Evolutionary conservation across 1,140 invertebrate species (phyloP).

Genomic region (Galleria mellonella): DNA sequence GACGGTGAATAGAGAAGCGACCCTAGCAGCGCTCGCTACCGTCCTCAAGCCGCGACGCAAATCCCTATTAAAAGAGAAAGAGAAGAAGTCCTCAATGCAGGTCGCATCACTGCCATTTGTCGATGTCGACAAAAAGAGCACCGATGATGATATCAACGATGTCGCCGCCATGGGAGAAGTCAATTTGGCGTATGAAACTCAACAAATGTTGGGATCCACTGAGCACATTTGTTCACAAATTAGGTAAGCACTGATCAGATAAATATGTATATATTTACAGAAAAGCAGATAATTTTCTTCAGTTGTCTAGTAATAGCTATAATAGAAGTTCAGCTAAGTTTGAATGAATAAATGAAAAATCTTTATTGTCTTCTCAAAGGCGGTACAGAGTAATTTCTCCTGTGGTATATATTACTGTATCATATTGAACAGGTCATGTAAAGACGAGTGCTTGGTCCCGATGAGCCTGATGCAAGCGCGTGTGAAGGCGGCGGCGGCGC

Average conservation of each 20-base stretch:
- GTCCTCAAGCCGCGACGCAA: slow-evolving; percentile 50
- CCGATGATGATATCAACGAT: slow-evolving; percentile 88
- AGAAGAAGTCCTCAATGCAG: slow-evolving; percentile 47
- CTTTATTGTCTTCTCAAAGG: no score
- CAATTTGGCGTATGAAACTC: slow-evolving; percentile 97
- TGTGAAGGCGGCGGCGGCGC: slow-evolving; percentile 83
- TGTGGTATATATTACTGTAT: not conserved
- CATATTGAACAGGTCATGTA: slow-evolving; percentile 83
- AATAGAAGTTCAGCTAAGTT: no score
- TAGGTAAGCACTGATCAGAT: slow-evolving; percentile 30
- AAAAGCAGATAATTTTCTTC: no score
- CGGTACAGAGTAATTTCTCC: no score
- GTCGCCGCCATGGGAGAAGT: slow-evolving; percentile 99
- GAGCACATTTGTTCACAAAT: slow-evolving; percentile 97
- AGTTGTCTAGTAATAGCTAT: no score
- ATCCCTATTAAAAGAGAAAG: slow-evolving; percentile 51
- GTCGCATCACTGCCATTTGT: slow-evolving; percentile 38
- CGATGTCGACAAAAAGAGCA: slow-evolving; percentile 63
- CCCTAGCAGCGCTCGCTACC: slow-evolving; percentile 33
- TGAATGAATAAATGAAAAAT: no score
- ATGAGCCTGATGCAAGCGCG: slow-evolving; percentile 84
- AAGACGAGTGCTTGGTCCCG: slow-evolving; percentile 94
- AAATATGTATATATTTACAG: no score
- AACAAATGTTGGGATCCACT: slow-evolving; percentile 94
- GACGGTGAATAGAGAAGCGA: slow-evolving; percentile 42